A percentile compares a stretch with the other conserved stretches of the same genome.
phyloP scores from a whole-genome alignment of 2,113 vertebrate genomes.

The Elgaria multicarinata region DNA sequence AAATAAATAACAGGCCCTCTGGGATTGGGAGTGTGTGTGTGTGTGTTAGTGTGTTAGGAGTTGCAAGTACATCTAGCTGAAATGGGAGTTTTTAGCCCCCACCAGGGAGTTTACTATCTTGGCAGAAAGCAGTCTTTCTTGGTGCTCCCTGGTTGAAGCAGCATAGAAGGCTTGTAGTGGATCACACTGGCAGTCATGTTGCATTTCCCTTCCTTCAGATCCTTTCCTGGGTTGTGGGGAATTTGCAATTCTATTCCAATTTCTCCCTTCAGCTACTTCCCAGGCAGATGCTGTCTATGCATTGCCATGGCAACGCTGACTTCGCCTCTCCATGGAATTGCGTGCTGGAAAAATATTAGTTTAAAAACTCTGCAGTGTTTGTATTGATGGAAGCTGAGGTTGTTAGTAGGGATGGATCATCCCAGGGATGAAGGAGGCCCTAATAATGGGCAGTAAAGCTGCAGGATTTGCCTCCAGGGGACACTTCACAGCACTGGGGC shows the following conservation, averaged over 20 bases:
- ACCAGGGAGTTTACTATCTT: conserved; percentile 4
- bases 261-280: conserved; percentile 75
- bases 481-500: not conserved
- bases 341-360: conserved; percentile 78
- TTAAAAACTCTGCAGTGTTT: conserved; percentile 75
- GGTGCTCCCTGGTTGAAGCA: conserved; percentile 11
- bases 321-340: conserved; percentile 72
- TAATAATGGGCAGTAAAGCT: conserved; percentile 16
- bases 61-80: not conserved
- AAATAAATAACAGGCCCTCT: not conserved
- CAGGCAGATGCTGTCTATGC: conserved; percentile 76
- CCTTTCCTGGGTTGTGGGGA: conserved; percentile 65
- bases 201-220: conserved; percentile 58
- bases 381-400: conserved; percentile 67
- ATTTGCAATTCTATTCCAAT: conserved; percentile 78
- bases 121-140: conserved; percentile 13
- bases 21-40: not conserved
- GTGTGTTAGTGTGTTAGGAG: not conserved
- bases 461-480: conserved; percentile 17
- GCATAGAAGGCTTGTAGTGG: not conserved
- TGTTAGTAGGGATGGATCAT: conserved; percentile 69
- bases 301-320: conserved; percentile 75
- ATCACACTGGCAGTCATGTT: conserved; percentile 30
- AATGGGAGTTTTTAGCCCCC: not conserved
- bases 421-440: conserved; percentile 61